A percentile compares a stretch with the other conserved stretches of the same genome.
These are phyloP conservation scores for Xylota sylvarum DNA, from an alignment of 2,888 invertebrate genomes.

Conservation along the genomic window DNA sequence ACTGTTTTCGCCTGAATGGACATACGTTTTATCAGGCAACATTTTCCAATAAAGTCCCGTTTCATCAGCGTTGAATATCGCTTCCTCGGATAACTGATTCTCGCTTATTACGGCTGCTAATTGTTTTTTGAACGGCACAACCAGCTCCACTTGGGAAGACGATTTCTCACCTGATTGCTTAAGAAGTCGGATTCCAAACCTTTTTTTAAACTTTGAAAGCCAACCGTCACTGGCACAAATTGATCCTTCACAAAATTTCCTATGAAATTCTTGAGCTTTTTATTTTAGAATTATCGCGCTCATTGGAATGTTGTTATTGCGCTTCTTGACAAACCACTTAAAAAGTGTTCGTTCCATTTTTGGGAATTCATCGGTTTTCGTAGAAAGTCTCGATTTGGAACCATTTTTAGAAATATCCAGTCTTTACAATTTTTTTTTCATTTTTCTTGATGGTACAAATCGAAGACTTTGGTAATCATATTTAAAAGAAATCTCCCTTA, in stretches of 20 bases:
- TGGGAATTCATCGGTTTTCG: neutral
- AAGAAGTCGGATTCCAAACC: conserved; percentile 44
- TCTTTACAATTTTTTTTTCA: neutral
- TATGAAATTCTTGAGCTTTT: no score
- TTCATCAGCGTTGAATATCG: conserved; percentile 48
- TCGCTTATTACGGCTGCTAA: conserved; percentile 5
- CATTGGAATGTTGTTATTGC: conserved; percentile 17
- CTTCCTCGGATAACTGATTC: conserved; percentile 39
- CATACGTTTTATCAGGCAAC: conserved; percentile 15
- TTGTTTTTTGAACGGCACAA: conserved; percentile 26
- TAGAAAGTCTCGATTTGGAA: conserved; percentile 14
- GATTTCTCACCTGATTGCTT: conserved; percentile 38
- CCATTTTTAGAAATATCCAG: conserved; percentile 12
- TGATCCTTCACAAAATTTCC: no score
- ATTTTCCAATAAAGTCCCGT: conserved; percentile 34
- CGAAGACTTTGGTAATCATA: conserved; percentile 5
- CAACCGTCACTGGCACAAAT: no score
- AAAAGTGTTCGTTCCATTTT: conserved; percentile 15
- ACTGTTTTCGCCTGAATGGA: no score
- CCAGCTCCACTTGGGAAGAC: conserved; percentile 21
- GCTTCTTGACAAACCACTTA: conserved; percentile 11
- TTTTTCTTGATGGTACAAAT: conserved; percentile 1
- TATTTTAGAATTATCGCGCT: no score
- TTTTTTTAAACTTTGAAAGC: conserved; percentile 19
- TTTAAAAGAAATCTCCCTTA: conserved; percentile 16